These are phyloP conservation scores for Lithosia quadra DNA, from an alignment of 2,888 invertebrate genomes.

Conservation along the genomic window DNA sequence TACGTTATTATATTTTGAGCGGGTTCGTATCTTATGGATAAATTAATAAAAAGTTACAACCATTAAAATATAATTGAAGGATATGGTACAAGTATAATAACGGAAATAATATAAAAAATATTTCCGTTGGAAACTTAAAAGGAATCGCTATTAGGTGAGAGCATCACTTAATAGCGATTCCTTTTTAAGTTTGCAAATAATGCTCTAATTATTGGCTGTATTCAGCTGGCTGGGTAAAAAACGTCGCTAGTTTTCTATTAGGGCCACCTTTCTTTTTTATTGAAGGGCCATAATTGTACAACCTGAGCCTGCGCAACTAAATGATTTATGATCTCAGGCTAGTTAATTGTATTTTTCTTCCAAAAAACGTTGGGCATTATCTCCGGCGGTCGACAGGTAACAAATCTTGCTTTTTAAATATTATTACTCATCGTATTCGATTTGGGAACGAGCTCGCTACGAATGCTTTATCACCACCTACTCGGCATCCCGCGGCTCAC, in stretches of 20 bases:
- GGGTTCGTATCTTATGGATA: conserved; percentile 4
- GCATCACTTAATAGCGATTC: conserved; percentile 41
- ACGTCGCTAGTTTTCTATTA: conserved; percentile 67
- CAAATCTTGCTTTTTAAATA: conserved; percentile 87
- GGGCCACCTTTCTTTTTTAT: conserved; percentile 74
- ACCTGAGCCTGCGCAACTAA: conserved; percentile 76
- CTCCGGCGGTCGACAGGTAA: conserved; percentile 85
- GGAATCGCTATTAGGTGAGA: too few species aligned
- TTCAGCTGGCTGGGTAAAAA: conserved; percentile 58
- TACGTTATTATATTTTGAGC: conserved; percentile 41
- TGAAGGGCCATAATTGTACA: conserved; percentile 77
- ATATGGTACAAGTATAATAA: background rate
- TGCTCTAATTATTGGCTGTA: conserved; percentile 71
- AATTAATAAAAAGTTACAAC: background rate
- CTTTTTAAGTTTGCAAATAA: conserved; percentile 56
- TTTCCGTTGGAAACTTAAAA: conserved; percentile 15
- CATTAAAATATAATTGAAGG: background rate
- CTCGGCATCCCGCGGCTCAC: conserved; percentile 85
- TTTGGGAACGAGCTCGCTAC: conserved; percentile 84
- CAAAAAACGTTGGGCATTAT: conserved; percentile 82
- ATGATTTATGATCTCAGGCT: conserved; percentile 80
- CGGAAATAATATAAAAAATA: conserved; percentile 18
- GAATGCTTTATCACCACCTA: conserved; percentile 88
- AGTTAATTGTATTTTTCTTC: conserved; percentile 85
- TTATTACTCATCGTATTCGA: conserved; percentile 87